These are phyloP conservation scores for Heliangelus exortis DNA, from an alignment of 2,797 vertebrate genomes.

Conservation along the genomic window DNA sequence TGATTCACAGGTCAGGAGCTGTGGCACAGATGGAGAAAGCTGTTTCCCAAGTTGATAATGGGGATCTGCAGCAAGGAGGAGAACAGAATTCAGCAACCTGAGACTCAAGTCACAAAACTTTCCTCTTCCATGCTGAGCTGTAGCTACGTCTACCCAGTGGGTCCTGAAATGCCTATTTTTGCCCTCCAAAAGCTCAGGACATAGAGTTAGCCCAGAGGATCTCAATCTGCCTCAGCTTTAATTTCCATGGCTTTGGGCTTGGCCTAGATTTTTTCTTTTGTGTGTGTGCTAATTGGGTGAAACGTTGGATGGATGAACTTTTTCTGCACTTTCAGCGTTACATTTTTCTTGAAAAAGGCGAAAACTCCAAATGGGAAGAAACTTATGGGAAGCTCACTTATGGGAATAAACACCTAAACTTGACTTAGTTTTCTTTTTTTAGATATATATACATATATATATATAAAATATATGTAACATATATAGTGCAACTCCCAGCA, in stretches of 20 bases:
- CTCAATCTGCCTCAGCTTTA: not conserved
- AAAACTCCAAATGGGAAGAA: not conserved
- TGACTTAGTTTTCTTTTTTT: not conserved
- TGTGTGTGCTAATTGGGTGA: not conserved
- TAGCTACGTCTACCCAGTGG: rapidly evolving
- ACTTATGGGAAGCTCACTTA: not conserved
- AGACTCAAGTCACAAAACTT: not conserved
- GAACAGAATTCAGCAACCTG: not conserved
- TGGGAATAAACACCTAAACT: not conserved
- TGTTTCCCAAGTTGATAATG: not conserved
- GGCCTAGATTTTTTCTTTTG: not conserved
- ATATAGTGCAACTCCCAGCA: not conserved
- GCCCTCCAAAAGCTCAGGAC: not conserved
- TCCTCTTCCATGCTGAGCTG: not conserved
- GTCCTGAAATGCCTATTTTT: not conserved
- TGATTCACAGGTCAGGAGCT: not conserved
- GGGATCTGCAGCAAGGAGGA: not conserved
- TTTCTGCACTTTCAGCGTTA: not conserved
- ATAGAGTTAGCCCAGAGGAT: not conserved
- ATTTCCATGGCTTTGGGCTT: not conserved
- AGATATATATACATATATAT: not conserved
- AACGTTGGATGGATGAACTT: not conserved
- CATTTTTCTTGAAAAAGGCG: not conserved
- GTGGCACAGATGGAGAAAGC: not conserved
- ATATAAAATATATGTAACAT: not conserved